Evolutionary conservation across 2,797 vertebrate genomes (phyloP).

Genomic region (Hemitrygon akajei): DNA sequence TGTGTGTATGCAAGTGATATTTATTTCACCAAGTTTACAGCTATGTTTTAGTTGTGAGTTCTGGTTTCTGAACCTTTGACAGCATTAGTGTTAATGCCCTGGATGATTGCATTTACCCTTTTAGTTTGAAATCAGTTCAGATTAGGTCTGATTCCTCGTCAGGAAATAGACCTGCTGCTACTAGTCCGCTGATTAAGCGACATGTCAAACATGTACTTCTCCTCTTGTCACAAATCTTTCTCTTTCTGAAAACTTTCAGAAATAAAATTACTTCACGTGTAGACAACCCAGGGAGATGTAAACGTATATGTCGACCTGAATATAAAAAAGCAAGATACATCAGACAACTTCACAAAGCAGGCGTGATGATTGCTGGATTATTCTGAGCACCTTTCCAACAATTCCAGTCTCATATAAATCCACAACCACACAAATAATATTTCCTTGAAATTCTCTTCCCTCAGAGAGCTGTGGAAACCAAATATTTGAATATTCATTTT

Average conservation of each 20-base stretch:
- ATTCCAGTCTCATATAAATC: not conserved
- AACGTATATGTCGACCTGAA: not conserved
- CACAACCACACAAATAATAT: too few species aligned
- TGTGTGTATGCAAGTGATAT: not conserved
- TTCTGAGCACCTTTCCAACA: not conserved
- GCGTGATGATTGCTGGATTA: not conserved
- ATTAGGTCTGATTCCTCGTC: not conserved
- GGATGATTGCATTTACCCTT: not conserved
- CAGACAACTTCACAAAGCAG: not conserved
- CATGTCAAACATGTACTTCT: not conserved
- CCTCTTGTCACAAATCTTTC: not conserved
- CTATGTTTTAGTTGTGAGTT: not conserved
- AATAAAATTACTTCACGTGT: not conserved
- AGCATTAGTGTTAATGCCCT: not conserved
- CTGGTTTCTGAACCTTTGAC: not conserved
- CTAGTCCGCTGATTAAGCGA: not conserved
- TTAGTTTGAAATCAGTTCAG: not conserved
- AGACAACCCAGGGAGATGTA: not conserved
- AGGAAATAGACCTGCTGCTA: not conserved
- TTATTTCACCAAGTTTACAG: not conserved
- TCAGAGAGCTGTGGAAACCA: too few species aligned
- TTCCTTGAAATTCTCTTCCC: too few species aligned
- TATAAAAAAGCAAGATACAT: not conserved
- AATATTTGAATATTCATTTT: too few species aligned
- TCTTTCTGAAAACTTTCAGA: not conserved